Evolutionary conservation across 2,797 vertebrate genomes (phyloP), one percentile per base, ranked within the genome.

Genomic region (Melopsittacus undulatus): DNA sequence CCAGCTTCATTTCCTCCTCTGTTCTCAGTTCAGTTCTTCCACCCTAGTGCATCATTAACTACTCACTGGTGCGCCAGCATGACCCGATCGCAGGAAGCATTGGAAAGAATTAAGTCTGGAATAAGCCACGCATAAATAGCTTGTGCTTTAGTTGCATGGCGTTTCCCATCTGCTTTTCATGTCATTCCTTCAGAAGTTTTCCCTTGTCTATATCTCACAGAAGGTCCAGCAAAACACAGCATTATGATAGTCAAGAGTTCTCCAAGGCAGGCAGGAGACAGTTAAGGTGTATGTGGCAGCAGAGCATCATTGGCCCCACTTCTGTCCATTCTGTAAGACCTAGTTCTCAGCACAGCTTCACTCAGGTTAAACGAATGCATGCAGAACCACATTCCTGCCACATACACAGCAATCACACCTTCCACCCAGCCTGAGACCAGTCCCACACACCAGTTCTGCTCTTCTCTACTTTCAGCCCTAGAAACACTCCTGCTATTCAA

Each of bases 11-110:
- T 90, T 93, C 83, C 83, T 90, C 54, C 34, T 66, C 69, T 72
- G 52, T 43, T 88, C 56, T 66, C 46, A 88, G 62, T 38, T 92
- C 69, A 91, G 17, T 88, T 75, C 92, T 64, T 45, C 57, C 20
- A 69, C 74, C 49, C 88, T 42, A 30, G 88, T 91, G 92, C 92
- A 91, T 82, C 94, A 92, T 84, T 76, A 95, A 74, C 75, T 67
- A 48, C 57, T 73, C 74, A 27, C 42, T 63, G 67, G 48, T 83
- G 78, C 2, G 2, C 75, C 90, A 92, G 87, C 2, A 2, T 4
- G 68, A 92, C 89, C 81, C 23, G 64, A 68, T 2, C 74, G 84
- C 68, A 77, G 67, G 49, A 20, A 67, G 5, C 63, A 14, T 3
- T 38, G 83, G 82, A 73, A 94, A 80, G 74, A 73, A 91, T 89